phyloP scores from a whole-genome alignment of 2,113 vertebrate species.

The Neoarius graeffei region DNA sequence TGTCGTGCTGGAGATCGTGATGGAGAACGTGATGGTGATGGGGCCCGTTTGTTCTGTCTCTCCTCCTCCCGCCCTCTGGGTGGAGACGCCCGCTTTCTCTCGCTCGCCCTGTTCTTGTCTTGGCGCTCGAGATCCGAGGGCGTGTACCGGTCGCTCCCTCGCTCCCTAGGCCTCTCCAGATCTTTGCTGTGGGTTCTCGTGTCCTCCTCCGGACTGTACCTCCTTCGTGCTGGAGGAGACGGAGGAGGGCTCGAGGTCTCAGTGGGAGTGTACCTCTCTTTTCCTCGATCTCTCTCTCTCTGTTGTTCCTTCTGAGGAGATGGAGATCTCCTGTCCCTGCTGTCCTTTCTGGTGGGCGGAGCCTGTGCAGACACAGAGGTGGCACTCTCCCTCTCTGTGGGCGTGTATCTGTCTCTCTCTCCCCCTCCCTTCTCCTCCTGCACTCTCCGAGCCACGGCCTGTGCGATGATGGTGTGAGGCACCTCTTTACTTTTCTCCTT shows the following conservation, averaged over 20 bases:
- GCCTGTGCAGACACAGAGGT: not conserved
- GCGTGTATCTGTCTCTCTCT: not conserved
- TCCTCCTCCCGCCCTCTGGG: constrained; percentile 37
- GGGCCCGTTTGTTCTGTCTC: constrained; percentile 6
- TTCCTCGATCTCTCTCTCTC: constrained; percentile 37
- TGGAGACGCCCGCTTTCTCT: constrained; percentile 37
- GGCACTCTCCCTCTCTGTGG: constrained; percentile 5
- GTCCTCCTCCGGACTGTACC: constrained; percentile 41
- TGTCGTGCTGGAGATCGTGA: constrained; percentile 70
- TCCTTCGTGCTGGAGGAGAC: constrained; percentile 13
- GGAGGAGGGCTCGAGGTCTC: constrained; percentile 51
- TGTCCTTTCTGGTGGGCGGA: constrained; percentile 13
- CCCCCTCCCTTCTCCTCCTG: constrained; percentile 52
- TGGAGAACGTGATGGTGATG: constrained; percentile 13
- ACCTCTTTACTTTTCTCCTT: not conserved
- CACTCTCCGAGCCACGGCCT: constrained; percentile 51
- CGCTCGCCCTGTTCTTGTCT: constrained; percentile 59
- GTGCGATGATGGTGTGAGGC: constrained; percentile 20
- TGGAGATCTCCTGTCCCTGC: constrained; percentile 20
- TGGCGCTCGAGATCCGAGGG: constrained; percentile 46
- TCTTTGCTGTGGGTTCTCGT: constrained; percentile 16
- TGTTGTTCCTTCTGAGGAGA: constrained; percentile 3
- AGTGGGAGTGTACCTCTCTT: constrained; percentile 50
- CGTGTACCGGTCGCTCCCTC: constrained; percentile 1
- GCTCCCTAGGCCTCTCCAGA: constrained; percentile 18